These are phyloP conservation scores for Corella eumyota DNA, from an alignment of 23 tunicate genomes.

Conservation along the genomic window DNA sequence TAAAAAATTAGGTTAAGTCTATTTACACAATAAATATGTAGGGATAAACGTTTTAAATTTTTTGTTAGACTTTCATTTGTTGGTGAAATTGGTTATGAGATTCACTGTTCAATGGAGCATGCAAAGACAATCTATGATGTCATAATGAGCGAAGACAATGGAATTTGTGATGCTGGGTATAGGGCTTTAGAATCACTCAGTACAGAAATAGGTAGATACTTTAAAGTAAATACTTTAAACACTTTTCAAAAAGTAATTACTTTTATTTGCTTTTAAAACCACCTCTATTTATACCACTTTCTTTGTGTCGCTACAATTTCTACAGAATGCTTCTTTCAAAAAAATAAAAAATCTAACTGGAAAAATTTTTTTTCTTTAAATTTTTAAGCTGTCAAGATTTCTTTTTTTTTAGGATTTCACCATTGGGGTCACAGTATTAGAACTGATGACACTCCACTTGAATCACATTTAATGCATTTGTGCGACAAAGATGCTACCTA, in stretches of 20 bases:
- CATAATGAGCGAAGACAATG: slow-evolving; percentile 23
- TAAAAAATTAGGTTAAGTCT: too few relatives aligned
- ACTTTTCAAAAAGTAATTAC: too few relatives aligned
- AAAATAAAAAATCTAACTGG: too few relatives aligned
- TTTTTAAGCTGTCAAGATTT: too few relatives aligned
- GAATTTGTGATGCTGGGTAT: slow-evolving; percentile 61
- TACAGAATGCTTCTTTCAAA: too few relatives aligned
- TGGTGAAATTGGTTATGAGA: slow-evolving; percentile 74
- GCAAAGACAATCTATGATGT: slow-evolving; percentile 30
- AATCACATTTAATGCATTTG: slow-evolving; percentile 43
- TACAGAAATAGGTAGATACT: slow-evolving; percentile 49
- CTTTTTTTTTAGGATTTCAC: slow-evolving; percentile 51
- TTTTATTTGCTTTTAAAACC: too few relatives aligned
- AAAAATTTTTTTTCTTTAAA: too few relatives aligned
- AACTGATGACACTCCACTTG: slow-evolving; percentile 51
- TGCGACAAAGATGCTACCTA: slow-evolving; percentile 41
- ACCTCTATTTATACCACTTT: too few relatives aligned
- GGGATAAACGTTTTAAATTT: too few relatives aligned
- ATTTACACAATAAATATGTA: too few relatives aligned
- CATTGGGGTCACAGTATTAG: slow-evolving; percentile 86
- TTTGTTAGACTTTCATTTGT: slow-evolving; percentile 57
- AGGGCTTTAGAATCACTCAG: slow-evolving; percentile 70
- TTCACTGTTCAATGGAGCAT: slow-evolving; percentile 37
- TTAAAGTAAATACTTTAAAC: neutral
- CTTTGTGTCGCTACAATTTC: too few relatives aligned